Base-by-base conservation (phyloP, 1,140 invertebrate genomes). In the Calosoma granatense region DNA sequence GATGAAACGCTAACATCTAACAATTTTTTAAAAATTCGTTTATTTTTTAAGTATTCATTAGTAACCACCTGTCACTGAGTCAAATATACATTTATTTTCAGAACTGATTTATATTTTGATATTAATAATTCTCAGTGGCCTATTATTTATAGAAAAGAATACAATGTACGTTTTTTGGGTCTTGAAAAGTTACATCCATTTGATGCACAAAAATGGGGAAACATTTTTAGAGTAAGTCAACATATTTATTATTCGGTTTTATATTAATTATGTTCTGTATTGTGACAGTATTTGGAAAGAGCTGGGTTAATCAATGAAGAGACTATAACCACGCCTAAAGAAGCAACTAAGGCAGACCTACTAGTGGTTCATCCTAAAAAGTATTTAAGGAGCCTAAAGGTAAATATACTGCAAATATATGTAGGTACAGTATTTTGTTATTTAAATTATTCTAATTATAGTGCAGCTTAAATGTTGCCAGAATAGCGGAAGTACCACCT, bases 171-270 rank as follows among this genome's bases (percentile, higher is more conserved):
- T n/a, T 88, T 92, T 67, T 74, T 78, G 64, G 87, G 87, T 19
- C 71, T 93, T 51, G 87, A 93, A 72, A 89, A 84, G 67, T 74
- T 90, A 15, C 90, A 93, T 78, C 84, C 89, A n/a, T 93, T 94
- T 73, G 90, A 94, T 80, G 80, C 90, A 1, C 79, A 79, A 61
- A 94, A 93, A 78, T 93, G 90, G 85, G 81, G 81, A 54, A 82
- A 85, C 67, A 82, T 93, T 66, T 82, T 75, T 68, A 75, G 82
- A 79, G 86, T 88, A 63, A 62, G 56, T 54, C 20, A 36, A 22
- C 22, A 15, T 55, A 51, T 20, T 43, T 57, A 1, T 26, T 11
- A 56, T 64, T 60, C 57, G n/a, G n/a, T 9, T 36, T 36, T 36
- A 30, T 54, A 41, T 59, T 23, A 20, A 43, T 64, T 62, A 20